These are phyloP conservation scores for Neomonachus schauinslandi DNA, from an alignment of 2,113 vertebrate species.

Conservation along the genomic window DNA sequence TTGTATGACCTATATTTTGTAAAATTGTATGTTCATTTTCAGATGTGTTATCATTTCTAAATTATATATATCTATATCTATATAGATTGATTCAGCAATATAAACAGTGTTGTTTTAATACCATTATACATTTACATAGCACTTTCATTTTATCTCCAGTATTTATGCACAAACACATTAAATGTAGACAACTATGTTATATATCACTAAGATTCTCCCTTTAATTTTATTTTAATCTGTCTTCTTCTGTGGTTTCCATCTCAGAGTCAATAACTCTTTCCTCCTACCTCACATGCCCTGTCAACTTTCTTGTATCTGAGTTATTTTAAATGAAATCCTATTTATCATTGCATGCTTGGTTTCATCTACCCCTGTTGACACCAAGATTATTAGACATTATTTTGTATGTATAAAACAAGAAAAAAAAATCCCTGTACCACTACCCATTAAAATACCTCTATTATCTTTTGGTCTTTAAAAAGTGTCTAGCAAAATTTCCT, in stretches of 20 bases:
- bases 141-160: slow-evolving; percentile 59
- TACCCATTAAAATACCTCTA: background rate
- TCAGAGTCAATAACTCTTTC: slow-evolving; percentile 69
- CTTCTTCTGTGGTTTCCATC: slow-evolving; percentile 53
- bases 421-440: background rate
- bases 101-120: background rate
- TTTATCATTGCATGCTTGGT: slow-evolving; percentile 6
- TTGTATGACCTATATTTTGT: background rate
- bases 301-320: slow-evolving; percentile 50
- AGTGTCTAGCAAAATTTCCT: background rate
- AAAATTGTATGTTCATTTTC: background rate
- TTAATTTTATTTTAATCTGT: slow-evolving; percentile 73
- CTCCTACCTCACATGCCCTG: background rate
- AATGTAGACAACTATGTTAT: slow-evolving; percentile 57
- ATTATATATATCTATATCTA: background rate
- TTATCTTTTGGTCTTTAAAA: background rate
- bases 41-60: background rate
- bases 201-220: slow-evolving; percentile 61
- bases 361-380: slow-evolving; percentile 53
- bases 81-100: background rate
- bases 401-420: background rate
- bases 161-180: slow-evolving; percentile 66
- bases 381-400: background rate
- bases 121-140: background rate
- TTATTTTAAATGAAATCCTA: slow-evolving; percentile 66